These are phyloP conservation scores for Sinocyclocheilus maitianheensis DNA, from an alignment of 2,113 vertebrate species.

Conservation along the genomic window DNA sequence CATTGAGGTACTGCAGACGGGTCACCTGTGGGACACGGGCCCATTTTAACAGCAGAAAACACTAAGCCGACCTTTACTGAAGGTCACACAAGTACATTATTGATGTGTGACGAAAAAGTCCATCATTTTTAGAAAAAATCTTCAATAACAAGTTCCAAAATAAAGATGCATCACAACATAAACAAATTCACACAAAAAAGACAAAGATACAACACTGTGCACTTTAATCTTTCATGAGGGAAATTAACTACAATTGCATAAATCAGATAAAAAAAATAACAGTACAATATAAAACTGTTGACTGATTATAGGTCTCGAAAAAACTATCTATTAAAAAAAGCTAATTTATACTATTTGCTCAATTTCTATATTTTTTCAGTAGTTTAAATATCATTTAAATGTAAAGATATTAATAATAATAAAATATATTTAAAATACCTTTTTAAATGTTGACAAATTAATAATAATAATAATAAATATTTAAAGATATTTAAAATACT, in stretches of 20 bases:
- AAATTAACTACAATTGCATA: not conserved
- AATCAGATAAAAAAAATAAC: not conserved
- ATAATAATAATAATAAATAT: too few species aligned
- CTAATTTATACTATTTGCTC: too few species aligned
- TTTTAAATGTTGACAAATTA: too few species aligned
- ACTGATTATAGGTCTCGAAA: too few species aligned
- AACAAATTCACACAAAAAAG: not conserved
- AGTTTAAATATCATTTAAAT: too few species aligned
- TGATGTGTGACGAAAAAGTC: not conserved
- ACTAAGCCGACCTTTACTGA: not conserved
- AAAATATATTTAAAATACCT: too few species aligned
- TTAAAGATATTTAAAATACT: not conserved
- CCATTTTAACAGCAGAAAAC: not conserved
- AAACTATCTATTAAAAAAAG: too few species aligned
- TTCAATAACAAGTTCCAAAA: not conserved
- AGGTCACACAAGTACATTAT: not conserved
- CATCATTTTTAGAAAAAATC: not conserved
- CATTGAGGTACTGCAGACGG: slow-evolving; percentile 87
- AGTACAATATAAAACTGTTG: too few species aligned
- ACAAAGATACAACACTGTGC: not conserved
- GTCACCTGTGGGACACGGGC: slow-evolving; percentile 75
- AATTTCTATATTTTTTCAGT: too few species aligned
- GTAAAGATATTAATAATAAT: too few species aligned
- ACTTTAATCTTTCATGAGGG: not conserved
- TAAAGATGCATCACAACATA: not conserved